A percentile compares a stretch with the other conserved stretches of the same genome.
Evolutionary conservation across 1,140 invertebrate species (phyloP).

Genomic region (Plutomurus gul): DNA sequence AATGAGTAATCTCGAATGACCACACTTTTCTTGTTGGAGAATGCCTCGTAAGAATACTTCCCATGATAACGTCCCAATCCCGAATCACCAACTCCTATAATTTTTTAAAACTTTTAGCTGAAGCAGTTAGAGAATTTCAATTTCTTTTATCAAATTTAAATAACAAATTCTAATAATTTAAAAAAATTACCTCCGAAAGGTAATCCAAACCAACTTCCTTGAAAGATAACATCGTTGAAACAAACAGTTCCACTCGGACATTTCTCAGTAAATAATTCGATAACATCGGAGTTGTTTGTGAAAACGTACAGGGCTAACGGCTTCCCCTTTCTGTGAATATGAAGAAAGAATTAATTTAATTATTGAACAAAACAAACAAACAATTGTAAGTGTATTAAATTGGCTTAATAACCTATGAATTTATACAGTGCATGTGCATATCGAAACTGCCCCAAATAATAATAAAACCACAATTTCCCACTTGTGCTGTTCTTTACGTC

Average conservation of each 20-base stretch:
- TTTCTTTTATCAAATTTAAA: neutral
- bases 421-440: neutral
- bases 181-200: constrained; percentile 66
- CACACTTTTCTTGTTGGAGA: constrained; percentile 68
- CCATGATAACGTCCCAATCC: constrained; percentile 94
- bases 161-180: too few relatives aligned
- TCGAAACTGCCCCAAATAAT: too few relatives aligned
- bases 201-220: constrained; percentile 4
- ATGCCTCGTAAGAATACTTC: constrained; percentile 86
- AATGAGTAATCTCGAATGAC: constrained; percentile 37
- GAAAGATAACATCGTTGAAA: constrained; percentile 31
- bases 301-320: constrained; percentile 89
- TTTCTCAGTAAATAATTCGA: constrained; percentile 73
- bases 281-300: constrained; percentile 71
- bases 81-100: constrained; percentile 82
- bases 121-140: neutral
- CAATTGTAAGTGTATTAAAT: neutral
- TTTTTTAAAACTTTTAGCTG: neutral
- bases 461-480: too few relatives aligned
- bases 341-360: neutral
- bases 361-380: neutral
- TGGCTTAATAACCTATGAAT: neutral
- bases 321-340: constrained; percentile 55
- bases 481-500: too few relatives aligned
- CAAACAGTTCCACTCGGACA: constrained; percentile 75